These are phyloP conservation scores for Onchidella celtica DNA, from an alignment of 2,888 invertebrate genomes.

Conservation along the genomic window DNA sequence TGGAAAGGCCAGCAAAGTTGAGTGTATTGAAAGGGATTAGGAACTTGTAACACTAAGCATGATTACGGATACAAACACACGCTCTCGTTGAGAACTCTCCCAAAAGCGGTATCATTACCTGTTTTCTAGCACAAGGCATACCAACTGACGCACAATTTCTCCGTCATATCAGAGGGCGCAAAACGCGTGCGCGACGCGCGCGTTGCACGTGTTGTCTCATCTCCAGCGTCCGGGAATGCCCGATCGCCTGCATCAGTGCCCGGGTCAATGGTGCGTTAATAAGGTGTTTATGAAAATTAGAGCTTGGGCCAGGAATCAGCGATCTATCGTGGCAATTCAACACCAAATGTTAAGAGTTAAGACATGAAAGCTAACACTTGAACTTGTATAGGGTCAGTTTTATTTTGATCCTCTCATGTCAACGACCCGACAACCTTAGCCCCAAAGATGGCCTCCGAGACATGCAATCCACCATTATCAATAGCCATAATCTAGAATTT, in stretches of 20 bases:
- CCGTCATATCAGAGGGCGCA: background rate
- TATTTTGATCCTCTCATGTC: too few relatives aligned
- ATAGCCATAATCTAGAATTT: too few relatives aligned
- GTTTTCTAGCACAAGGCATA: background rate
- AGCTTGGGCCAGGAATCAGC: background rate
- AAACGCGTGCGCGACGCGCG: constrained; percentile 8
- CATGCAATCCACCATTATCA: too few relatives aligned
- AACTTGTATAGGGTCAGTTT: too few relatives aligned
- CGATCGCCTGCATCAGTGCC: background rate
- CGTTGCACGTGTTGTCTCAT: background rate
- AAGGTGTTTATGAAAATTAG: background rate
- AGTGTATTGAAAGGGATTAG: constrained; percentile 1
- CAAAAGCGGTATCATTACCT: constrained; percentile 8
- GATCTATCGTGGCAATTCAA: too few relatives aligned
- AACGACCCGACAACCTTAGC: too few relatives aligned
- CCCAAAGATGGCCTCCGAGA: too few relatives aligned
- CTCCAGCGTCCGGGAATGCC: background rate
- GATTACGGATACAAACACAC: background rate
- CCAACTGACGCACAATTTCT: background rate
- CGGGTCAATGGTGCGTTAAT: background rate
- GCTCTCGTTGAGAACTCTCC: too few relatives aligned
- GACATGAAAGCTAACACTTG: too few relatives aligned
- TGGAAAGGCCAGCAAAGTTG: background rate
- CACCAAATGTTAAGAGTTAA: background rate
- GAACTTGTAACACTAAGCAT: background rate